phyloP scores from a whole-genome alignment of 2,113 vertebrate species.

The Delphinapterus leucas region DNA sequence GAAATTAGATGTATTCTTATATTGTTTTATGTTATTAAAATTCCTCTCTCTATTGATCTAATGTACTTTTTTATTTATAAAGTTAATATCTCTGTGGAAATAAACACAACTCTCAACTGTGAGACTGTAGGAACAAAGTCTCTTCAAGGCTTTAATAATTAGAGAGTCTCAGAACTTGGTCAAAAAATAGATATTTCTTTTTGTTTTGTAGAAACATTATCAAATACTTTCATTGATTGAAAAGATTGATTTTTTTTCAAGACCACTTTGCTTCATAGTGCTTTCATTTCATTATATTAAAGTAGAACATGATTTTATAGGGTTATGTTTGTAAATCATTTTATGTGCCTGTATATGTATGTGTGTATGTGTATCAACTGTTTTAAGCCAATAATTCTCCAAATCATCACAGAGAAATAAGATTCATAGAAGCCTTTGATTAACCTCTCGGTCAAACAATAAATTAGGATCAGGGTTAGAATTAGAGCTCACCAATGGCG shows the following conservation, averaged over 20 bases:
- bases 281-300: neutral
- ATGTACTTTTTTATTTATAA: slow-evolving; percentile 1
- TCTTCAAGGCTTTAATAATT: neutral
- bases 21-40: neutral
- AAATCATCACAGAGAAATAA: neutral
- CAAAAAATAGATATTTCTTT: neutral
- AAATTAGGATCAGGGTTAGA: neutral
- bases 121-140: neutral
- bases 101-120: neutral
- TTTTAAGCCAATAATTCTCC: neutral
- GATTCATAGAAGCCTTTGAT: neutral
- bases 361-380: neutral
- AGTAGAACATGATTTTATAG: neutral
- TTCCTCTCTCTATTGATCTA: neutral
- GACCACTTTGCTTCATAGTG: neutral
- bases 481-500: neutral
- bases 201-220: neutral
- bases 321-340: neutral
- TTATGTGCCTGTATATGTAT: neutral
- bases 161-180: neutral
- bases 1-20: neutral
- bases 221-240: neutral
- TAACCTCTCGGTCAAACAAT: neutral
- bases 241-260: slow-evolving; percentile 6
- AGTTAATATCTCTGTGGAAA: neutral